Percentiles rank a stretch among this genome's conserved stretches.
phyloP scores from a whole-genome alignment of 2,888 invertebrate genomes.

The Idaea straminata region DNA sequence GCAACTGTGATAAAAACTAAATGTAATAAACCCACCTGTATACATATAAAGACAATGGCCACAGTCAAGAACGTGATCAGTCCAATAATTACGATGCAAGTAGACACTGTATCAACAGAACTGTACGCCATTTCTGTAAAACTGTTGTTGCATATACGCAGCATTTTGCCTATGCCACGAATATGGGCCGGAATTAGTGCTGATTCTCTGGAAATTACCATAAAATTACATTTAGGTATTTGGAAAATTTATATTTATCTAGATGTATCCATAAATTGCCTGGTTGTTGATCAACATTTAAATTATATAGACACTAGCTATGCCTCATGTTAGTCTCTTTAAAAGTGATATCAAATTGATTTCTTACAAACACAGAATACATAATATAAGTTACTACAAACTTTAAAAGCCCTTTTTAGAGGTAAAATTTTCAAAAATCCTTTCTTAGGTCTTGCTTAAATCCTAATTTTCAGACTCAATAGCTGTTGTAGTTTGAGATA shows the following conservation, averaged over 20 bases:
- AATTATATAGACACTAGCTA: no score
- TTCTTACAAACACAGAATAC: no score
- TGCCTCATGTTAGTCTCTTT: no score
- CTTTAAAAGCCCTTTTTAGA: no score
- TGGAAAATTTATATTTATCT: neutral
- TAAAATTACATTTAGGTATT: slow-evolving; percentile 1
- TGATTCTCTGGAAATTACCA: slow-evolving; percentile 62
- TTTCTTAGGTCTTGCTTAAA: no score
- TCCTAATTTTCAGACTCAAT: no score
- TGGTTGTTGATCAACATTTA: no score
- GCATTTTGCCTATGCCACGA: slow-evolving; percentile 86
- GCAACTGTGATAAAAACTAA: neutral
- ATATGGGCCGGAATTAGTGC: slow-evolving; percentile 89
- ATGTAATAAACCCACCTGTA: slow-evolving; percentile 84
- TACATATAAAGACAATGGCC: slow-evolving; percentile 89
- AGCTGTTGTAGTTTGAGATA: no score
- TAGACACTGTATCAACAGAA: slow-evolving; percentile 92
- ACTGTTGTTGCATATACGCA: slow-evolving; percentile 82
- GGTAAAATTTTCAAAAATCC: no score
- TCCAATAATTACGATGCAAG: slow-evolving; percentile 91
- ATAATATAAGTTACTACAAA: no score
- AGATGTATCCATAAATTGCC: no score
- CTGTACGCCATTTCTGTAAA: slow-evolving; percentile 83
- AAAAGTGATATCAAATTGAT: no score
- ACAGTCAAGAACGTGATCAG: slow-evolving; percentile 89